Evolutionary conservation across 2,113 vertebrate genomes (phyloP).

Genomic region (Hyperoodon ampullatus): DNA sequence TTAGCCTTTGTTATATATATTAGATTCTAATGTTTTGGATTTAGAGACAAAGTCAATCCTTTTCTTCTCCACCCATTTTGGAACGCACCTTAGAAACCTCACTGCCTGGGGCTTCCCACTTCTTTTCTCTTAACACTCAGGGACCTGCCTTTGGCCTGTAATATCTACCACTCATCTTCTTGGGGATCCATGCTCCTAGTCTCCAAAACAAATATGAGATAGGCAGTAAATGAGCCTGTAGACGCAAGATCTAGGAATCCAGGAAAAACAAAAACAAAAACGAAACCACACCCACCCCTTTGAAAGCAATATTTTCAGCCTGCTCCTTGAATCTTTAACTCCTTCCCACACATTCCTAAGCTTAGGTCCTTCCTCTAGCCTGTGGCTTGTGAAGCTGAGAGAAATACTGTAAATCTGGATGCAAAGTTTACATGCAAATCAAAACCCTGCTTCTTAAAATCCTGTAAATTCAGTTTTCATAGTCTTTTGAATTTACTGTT

Average conservation of each 20-base stretch:
- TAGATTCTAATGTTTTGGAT: background rate
- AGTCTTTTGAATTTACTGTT: background rate
- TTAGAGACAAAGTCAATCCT: background rate
- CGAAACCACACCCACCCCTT: background rate
- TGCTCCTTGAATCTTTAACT: background rate
- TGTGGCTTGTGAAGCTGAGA: background rate
- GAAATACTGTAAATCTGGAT: background rate
- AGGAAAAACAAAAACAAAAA: too few species aligned
- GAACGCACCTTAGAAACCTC: background rate
- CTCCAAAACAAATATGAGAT: background rate
- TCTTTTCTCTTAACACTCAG: background rate
- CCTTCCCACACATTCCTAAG: background rate
- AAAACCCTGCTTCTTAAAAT: background rate
- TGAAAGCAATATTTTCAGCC: background rate
- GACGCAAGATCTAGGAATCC: background rate
- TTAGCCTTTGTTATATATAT: background rate
- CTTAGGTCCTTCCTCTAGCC: background rate
- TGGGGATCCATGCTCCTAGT: background rate
- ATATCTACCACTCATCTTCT: background rate
- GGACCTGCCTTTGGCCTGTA: background rate
- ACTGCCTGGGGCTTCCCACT: background rate
- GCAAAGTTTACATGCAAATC: background rate
- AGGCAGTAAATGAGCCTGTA: background rate
- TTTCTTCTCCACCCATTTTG: background rate
- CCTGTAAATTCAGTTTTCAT: conserved; percentile 12